Conservation (phyloP, 2,888 invertebrate species). For the Platerodrilus igneus region DNA sequence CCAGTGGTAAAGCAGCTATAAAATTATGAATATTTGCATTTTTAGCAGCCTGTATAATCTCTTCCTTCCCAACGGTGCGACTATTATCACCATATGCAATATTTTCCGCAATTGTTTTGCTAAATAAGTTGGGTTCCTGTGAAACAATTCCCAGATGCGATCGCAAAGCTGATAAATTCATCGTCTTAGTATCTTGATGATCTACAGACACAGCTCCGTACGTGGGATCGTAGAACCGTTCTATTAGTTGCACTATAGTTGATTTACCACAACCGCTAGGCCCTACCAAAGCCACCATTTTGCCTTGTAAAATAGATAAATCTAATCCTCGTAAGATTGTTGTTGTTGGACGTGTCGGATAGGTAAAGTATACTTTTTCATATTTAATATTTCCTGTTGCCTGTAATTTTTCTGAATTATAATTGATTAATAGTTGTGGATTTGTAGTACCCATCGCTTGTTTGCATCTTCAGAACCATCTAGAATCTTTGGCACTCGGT, state of each 20-base stretch:
- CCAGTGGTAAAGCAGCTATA: conserved; percentile 69
- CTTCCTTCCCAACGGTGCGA: conserved; percentile 59
- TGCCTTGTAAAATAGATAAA: conserved; percentile 59
- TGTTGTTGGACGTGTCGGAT: conserved; percentile 70
- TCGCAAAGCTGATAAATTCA: conserved; percentile 50
- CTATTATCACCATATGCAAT: conserved; percentile 87
- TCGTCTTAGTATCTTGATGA: conserved; percentile 33
- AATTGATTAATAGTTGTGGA: too few relatives aligned
- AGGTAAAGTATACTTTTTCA: conserved; percentile 64
- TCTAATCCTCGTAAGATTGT: conserved; percentile 64
- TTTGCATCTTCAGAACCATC: conserved; percentile 36
- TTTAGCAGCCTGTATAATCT: conserved; percentile 72
- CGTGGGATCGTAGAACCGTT: conserved; percentile 77
- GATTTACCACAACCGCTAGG: conserved; percentile 86
- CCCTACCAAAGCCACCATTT: conserved; percentile 76
- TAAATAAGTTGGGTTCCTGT: conserved; percentile 89
- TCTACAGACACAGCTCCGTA: conserved; percentile 55
- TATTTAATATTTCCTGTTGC: conserved; percentile 65
- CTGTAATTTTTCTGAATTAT: conserved; percentile 32
- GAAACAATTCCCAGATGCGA: conserved; percentile 83
- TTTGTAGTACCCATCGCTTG: conserved; percentile 43
- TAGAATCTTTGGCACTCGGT: conserved; percentile 57
- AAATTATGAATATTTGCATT: conserved; percentile 88
- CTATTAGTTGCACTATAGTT: conserved; percentile 76
- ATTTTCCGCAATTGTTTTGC: conserved; percentile 82